Evolutionary conservation across 30 jellyfish, hydroid and myxozoan genomes (phyloP), one percentile per base, ranked within the genome.

Genomic region (Sanderia malayensis): DNA sequence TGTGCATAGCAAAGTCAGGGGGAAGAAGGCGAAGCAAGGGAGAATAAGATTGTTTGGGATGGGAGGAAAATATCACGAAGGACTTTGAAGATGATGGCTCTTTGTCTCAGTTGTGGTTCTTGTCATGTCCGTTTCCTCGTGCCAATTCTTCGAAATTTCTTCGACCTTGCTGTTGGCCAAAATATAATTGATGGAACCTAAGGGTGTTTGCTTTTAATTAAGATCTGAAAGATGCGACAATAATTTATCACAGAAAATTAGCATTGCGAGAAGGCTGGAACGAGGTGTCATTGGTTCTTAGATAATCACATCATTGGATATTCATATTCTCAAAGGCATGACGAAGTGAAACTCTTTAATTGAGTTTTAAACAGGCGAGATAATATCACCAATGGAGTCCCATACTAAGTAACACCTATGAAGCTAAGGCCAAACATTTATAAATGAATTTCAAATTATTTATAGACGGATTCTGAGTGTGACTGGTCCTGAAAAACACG

Each of bases 171-270:
- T n/a, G n/a, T n/a, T n/a, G n/a, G n/a, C n/a, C n/a, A n/a, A n/a
- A n/a, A n/a, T n/a, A n/a, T n/a, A n/a, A n/a, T n/a, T n/a, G n/a
- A n/a, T n/a, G n/a, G n/a, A n/a, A n/a, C n/a, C n/a, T n/a, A n/a
- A n/a, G n/a, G n/a, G n/a, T n/a, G n/a, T n/a, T n/a, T n/a, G 52
- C 52, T 37, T 37, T 37, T 37, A 37, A 37, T 37, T 37, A 37
- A 37, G 10, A 37, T 49, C 64, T 49, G 27, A 49, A 49, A 49
- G 27, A 9, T 49, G 64, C 64, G 27, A 15, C 27, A 49, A n/a
- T n/a, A n/a, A 49, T 4, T 49, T 49, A 49, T 49, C 4, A 49
- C 64, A 49, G 64, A 49, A 49, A 49, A 49, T 49, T 49, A 49
- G 64, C 23, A 49, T 49, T 9, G 64, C 27, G 64, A 49, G 64